Conservation (phyloP, 2,113 vertebrate genomes). For the Vulpes ferrilata region DNA sequence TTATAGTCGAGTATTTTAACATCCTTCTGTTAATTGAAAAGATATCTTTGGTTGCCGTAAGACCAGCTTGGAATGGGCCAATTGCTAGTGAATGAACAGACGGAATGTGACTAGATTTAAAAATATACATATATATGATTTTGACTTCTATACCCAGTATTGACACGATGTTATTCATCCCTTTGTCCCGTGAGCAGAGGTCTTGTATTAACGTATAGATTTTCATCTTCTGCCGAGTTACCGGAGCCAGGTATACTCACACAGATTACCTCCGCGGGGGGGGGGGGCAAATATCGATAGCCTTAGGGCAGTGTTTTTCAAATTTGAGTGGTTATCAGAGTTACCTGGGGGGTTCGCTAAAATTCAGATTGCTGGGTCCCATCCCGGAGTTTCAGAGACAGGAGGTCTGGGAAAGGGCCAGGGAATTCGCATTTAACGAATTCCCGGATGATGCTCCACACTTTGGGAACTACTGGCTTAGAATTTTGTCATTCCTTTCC, state of each 20-base stretch:
- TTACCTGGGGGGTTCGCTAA: not conserved
- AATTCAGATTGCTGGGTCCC: not conserved
- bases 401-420: no score
- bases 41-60: not conserved
- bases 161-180: not conserved
- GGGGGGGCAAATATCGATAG: not conserved
- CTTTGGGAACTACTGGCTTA: not conserved
- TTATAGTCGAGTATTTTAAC: constrained; percentile 1
- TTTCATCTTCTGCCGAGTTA: not conserved
- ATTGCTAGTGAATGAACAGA: not conserved
- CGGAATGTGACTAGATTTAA: not conserved
- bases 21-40: not conserved
- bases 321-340: not conserved
- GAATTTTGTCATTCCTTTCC: not conserved
- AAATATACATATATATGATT: not conserved
- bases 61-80: not conserved
- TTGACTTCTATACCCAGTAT: not conserved
- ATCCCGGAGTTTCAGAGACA: not conserved
- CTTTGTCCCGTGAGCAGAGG: not conserved
- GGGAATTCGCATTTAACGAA: not conserved
- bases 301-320: not conserved
- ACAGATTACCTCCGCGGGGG: not conserved
- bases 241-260: not conserved
- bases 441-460: not conserved
- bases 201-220: not conserved